phyloP scores from a whole-genome alignment of 1,140 invertebrate species.

The Caenorhabditis briggsae region DNA sequence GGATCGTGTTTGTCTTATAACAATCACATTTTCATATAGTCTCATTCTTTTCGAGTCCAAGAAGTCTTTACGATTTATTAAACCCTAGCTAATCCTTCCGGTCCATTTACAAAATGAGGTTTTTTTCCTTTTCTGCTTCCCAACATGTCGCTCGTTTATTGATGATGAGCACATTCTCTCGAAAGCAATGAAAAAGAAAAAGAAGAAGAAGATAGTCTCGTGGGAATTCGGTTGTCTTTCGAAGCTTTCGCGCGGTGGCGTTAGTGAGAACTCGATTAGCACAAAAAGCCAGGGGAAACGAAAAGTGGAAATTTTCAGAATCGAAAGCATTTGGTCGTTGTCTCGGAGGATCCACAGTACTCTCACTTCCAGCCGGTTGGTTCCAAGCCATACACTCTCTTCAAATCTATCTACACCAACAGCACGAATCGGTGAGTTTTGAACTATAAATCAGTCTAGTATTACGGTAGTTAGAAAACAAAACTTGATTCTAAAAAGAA shows the following conservation, averaged over 20 bases:
- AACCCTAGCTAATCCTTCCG: not conserved
- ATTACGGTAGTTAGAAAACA: not conserved
- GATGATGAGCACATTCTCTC: constrained; percentile 40
- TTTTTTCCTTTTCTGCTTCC: not conserved
- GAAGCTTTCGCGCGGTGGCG: not conserved
- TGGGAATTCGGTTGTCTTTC: constrained; percentile 50
- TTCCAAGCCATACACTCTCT: constrained; percentile 77
- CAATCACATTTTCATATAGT: no score
- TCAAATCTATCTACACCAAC: constrained; percentile 80
- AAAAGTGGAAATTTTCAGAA: constrained; percentile 75
- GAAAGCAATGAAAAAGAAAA: constrained; percentile 2
- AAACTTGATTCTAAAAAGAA: not conserved
- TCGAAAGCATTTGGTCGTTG: constrained; percentile 78
- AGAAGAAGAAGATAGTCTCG: constrained; percentile 19
- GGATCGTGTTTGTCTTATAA: no score
- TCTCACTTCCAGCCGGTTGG: constrained; percentile 71
- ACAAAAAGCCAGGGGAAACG: not conserved
- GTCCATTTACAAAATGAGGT: constrained; percentile 40
- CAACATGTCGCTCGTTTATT: constrained; percentile 24
- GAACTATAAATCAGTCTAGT: not conserved
- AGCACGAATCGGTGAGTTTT: constrained; percentile 75
- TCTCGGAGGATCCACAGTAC: constrained; percentile 78
- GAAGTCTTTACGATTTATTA: no score
- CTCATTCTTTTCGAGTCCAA: no score
- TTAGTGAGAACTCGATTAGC: constrained; percentile 48